Base-by-base conservation (phyloP, 2,888 invertebrate genomes). In the Netelia fuscicornis region DNA sequence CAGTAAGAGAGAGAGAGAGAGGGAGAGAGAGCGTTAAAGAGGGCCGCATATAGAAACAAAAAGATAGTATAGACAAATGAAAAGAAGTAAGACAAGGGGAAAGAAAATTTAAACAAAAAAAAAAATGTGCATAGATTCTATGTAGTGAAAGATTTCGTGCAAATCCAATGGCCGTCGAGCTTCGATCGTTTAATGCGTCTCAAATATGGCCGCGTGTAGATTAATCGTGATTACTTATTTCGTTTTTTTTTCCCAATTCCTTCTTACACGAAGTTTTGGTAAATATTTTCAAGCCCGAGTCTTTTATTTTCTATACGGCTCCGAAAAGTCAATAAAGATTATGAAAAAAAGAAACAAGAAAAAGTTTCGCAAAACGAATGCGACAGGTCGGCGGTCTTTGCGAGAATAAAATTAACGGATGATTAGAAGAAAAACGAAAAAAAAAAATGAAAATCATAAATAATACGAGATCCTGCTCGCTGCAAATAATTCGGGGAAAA, bases 401-500 rank as follows among this genome's bases (percentile, higher is more conserved):
- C 23, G 60, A 74, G 72, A 48, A 68, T 56, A 65, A 20, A 37
- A 68, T 56, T 60, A 20, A 23, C 17, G 48, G 48, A 65, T 44
- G 54, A 48, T 77, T 44, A 68, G 42, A 67, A 64, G 37, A 64
- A n/a, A 79, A 78, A 81, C 75, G 68, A 75, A 70, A 52, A 52
- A 81, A 20, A 75, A 68, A 68, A 78, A 81, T 78, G 68, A 75
- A 70, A 52, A 52, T 5, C 30, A 5, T 30, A 30, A 30, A 30
- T 30, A 30, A 30, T 30, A 30, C 30, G 5, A 30, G 30, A 70
- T 82, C 20, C n/a, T 81, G 37, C 13, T 56, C 67, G 23, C 37
- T 56, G 68, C 54, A 64, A 79, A 58, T 81, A n/a, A 20, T 37
- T 20, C 17, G 1, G 20, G 37, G n/a, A 10, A 11, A 25, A 52